Conservation (phyloP, 2,888 invertebrate genomes). For the Cantharis flavilabris region DNA sequence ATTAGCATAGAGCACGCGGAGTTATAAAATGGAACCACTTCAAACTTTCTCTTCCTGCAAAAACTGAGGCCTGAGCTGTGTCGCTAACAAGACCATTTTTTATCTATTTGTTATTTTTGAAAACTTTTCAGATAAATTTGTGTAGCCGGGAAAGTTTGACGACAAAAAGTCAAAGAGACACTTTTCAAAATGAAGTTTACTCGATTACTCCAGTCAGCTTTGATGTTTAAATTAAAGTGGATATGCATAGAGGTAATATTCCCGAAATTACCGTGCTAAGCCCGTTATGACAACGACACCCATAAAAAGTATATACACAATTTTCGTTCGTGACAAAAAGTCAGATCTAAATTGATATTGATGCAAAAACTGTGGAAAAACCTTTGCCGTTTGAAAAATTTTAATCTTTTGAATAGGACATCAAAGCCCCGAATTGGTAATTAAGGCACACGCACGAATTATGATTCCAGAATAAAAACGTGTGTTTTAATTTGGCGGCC, state of each 20-base stretch:
- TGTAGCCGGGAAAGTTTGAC: not conserved
- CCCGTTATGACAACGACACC: not conserved
- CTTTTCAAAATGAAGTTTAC: not conserved
- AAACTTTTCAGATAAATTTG: not conserved
- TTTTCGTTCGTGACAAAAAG: not conserved
- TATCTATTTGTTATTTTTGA: not conserved
- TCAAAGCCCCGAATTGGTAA: constrained; percentile 9
- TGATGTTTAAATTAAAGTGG: not conserved
- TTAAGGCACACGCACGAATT: constrained; percentile 13
- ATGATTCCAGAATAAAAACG: constrained; percentile 28
- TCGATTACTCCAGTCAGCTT: not conserved
- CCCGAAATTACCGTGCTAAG: not conserved
- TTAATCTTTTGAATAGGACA: not conserved
- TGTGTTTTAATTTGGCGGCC: constrained; percentile 35
- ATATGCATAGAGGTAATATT: not conserved
- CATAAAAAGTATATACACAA: not conserved
- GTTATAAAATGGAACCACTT: not conserved
- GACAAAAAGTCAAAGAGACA: not conserved
- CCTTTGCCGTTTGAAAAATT: not conserved
- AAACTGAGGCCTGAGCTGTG: not conserved
- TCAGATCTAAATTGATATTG: not conserved
- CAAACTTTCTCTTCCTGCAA: not conserved
- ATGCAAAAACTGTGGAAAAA: not conserved
- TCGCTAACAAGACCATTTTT: not conserved
- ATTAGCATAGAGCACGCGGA: not conserved